Base-by-base conservation (phyloP, 2,888 invertebrate species). In the Trilocha varians region DNA sequence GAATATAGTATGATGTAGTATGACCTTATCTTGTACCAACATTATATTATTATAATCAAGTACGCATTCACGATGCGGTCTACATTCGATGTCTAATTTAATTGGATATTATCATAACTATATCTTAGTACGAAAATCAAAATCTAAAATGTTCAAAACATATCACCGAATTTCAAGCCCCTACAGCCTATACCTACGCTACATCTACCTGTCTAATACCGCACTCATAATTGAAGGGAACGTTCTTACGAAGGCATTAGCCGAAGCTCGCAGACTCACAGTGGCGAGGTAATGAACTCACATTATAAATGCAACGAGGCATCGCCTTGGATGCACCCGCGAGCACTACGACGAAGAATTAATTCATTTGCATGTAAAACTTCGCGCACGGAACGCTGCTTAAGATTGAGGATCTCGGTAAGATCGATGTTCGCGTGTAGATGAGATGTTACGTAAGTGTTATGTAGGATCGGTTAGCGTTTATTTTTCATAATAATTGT, bases 351-450 rank as follows among this genome's bases (percentile, higher is more conserved):
- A 69, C 69, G 80, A 84, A 83, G 83, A 83, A 84, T 83, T 83
- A 82, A 83, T 83, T 83, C 80, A 83, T 84, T 84, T 84, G 78
- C 84, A 82, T 83, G 78, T 79, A 80, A 82, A 80, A 83, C 76
- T 80, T 76, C 68, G 66, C 63, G 69, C 63, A 71, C 70, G 63
- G 49, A 47, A 55, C 50, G 65, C 72, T 71, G 58, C 68, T 70
- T 71, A 70, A 77, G 77, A 77, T 75, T 72, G 70, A 36, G 36
- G 48, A 44, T 49, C 44, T 25, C 11, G 8, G 11, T 11, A 25
- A 25, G 25, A 25, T 25, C 25, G 25, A 25, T 25, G 6, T 25
- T 25, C 25, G 8, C 25, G 6, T 25, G 25, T 11, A 25, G 25
- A 25, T 25, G 4, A 25, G 25, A 11, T 25, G 25, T 25, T 25